phyloP scores from a whole-genome alignment of 2,888 invertebrate genomes.

The Amiota mariae region DNA sequence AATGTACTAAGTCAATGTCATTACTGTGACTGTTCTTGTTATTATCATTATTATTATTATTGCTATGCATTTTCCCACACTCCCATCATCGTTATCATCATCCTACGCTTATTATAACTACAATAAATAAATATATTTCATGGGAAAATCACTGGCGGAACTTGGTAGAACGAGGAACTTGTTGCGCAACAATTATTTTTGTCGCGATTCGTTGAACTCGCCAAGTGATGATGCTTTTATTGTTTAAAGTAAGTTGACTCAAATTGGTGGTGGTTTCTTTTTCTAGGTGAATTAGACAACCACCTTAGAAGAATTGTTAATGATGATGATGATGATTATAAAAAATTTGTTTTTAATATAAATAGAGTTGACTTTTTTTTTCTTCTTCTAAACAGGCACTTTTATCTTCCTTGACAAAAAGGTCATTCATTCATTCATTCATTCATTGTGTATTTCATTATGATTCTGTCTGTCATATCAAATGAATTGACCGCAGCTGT shows the following conservation, averaged over 20 bases:
- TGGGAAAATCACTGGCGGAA: conserved; percentile 63
- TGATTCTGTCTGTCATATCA: too few relatives aligned
- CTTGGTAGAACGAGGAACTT: conserved; percentile 37
- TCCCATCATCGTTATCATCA: neutral
- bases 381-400: neutral
- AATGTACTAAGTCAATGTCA: conserved; percentile 28
- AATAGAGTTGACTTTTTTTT: neutral
- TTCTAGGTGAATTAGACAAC: too few relatives aligned
- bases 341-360: neutral
- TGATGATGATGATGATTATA: conserved; percentile 30
- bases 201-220: conserved; percentile 34
- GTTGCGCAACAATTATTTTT: conserved; percentile 47
- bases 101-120: conserved; percentile 11
- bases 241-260: too few relatives aligned
- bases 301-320: neutral
- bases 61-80: conserved; percentile 18
- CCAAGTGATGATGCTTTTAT: too few relatives aligned
- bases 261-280: neutral
- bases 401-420: neutral
- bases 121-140: neutral
- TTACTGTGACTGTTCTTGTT: too few relatives aligned
- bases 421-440: neutral
- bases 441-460: neutral
- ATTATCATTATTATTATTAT: conserved; percentile 6
- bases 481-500: conserved; percentile 44